Conservation (phyloP, 2,797 vertebrate genomes). For the Pitangus sulphuratus region DNA sequence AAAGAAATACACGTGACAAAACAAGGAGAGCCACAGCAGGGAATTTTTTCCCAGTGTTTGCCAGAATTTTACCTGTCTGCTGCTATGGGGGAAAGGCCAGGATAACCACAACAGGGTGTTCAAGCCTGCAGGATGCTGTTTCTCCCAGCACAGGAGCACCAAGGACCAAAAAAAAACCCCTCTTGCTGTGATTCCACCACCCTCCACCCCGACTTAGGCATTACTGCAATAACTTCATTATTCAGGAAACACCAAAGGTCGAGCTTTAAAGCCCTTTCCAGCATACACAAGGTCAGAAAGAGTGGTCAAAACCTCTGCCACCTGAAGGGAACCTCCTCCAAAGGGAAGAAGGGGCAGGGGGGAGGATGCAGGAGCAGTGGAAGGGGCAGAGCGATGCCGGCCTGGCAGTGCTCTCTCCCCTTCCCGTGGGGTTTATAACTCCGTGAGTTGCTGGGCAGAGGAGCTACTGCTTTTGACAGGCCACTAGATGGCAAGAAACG, state of each 20-base stretch:
- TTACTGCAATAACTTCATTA: not conserved
- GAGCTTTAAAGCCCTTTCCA: not conserved
- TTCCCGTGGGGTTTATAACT: rapidly evolving
- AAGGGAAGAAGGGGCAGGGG: not conserved
- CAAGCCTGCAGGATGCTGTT: not conserved
- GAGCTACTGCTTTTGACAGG: not conserved
- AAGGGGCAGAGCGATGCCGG: rapidly evolving
- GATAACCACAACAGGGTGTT: not conserved
- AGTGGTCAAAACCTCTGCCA: not conserved
- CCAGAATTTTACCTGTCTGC: not conserved
- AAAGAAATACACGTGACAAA: not conserved
- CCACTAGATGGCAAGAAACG: not conserved
- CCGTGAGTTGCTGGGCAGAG: rapidly evolving
- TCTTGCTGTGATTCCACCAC: rapidly evolving
- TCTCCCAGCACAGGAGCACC: not conserved
- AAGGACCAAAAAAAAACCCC: rapidly evolving
- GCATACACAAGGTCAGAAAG: not conserved
- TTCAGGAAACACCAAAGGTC: not conserved
- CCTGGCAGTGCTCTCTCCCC: rapidly evolving
- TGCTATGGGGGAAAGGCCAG: not conserved
- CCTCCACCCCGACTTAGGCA: not conserved
- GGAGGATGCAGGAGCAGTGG: not conserved
- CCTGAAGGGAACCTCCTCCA: no score
- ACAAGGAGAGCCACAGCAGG: not conserved
- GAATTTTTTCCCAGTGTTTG: not conserved